phyloP scores from a whole-genome alignment of 2,113 vertebrate genomes.

The Calyptommatus sinebrachiatus region DNA sequence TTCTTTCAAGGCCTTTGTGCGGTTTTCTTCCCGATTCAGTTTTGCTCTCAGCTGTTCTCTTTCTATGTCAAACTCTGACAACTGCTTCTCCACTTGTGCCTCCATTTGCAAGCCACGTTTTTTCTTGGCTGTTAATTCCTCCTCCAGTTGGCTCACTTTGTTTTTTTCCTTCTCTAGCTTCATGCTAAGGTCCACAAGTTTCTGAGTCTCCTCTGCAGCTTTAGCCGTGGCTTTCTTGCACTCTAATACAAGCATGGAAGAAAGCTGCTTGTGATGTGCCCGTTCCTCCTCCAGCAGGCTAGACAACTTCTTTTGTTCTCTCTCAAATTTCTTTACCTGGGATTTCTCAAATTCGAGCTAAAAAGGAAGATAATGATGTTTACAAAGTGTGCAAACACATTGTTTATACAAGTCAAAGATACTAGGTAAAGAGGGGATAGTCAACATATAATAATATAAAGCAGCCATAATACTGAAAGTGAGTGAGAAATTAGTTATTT shows the following conservation, averaged over 20 bases:
- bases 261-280: conserved; percentile 89
- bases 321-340: conserved; percentile 89
- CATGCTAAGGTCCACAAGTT: conserved; percentile 79
- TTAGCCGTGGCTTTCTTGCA: conserved; percentile 90
- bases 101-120: conserved; percentile 79
- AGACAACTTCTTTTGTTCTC: conserved; percentile 85
- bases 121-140: conserved; percentile 78
- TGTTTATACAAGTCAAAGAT: not conserved
- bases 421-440: not conserved
- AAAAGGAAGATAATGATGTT: conserved; percentile 7
- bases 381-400: not conserved
- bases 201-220: conserved; percentile 88
- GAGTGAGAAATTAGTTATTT: not conserved
- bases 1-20: conserved; percentile 80
- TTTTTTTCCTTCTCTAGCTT: conserved; percentile 83
- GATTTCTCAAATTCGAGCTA: conserved; percentile 95
- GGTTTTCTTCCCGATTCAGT: conserved; percentile 85
- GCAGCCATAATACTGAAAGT: not conserved
- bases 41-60: conserved; percentile 83
- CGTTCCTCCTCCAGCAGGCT: conserved; percentile 91
- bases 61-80: conserved; percentile 88
- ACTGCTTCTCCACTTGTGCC: conserved; percentile 83
- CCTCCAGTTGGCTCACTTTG: conserved; percentile 77
- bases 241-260: conserved; percentile 88
- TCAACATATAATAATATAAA: not conserved